Evolutionary conservation across 2,888 invertebrate species (phyloP), one percentile per base, ranked within the genome.

Genomic region (Lasioglossum figueresi): DNA sequence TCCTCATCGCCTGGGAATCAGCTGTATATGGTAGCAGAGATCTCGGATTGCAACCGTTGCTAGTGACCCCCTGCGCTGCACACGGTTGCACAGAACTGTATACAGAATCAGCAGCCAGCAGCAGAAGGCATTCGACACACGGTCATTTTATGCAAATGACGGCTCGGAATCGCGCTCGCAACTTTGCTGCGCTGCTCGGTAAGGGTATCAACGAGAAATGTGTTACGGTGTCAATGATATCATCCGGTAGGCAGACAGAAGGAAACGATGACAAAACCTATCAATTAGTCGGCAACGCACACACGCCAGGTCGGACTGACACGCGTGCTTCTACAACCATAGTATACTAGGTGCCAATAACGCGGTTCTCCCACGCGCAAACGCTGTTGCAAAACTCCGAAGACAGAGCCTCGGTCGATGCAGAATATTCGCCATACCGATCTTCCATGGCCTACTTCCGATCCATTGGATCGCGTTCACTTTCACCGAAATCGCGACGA

Each of bases 211-310:
- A 34, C 78, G 73, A 79, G 66, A 87, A 87, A 80, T 79, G 80
- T 85, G 85, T 85, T 80, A 87, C 71, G 68, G 80, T 87, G 85
- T 83, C 82, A 85, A 80, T 82, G 82, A 82, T 82, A 86, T 84
- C 78, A 80, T 76, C 77, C 78, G 78, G 85, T 79, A 85, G 79
- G 85, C 63, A 86, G 81, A 82, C 82, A 86, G 82, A 85, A 80
- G 82, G 72, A 80, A 82, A 80, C 82, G 82, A 80, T 87, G 85
- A 87, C 86, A 85, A 87, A 87, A 85, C 80, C 85, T 82, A 82
- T 85, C 85, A 85, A 85, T 87, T 87, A 87, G 80, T 82, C 76
- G 78, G 70, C 76, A 45, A 37, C 73, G 79, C 76, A 71, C 40
- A 79, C 77, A 76, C 79, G 34, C 68, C 19, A 8, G 63, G 40